Base-by-base conservation (phyloP, 92 coral and sea anemone species). In the Hydrozoanthus gracilis region DNA sequence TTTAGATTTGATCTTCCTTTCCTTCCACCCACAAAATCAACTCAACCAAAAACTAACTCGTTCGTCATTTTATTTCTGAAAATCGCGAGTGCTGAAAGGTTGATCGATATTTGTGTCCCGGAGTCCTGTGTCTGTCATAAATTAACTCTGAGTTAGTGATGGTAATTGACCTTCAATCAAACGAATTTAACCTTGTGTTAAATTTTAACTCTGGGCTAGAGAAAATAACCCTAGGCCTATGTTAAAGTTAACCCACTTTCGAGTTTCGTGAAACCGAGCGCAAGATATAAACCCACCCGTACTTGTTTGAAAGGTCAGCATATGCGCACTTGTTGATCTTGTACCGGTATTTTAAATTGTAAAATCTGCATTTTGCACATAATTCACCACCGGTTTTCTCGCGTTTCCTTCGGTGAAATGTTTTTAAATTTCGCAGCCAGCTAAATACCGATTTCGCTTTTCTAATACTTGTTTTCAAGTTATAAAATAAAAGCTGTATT, bases 11-110 rank as follows among this genome's bases (percentile, higher is more conserved):
- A 68, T 68, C 73, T 68, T 68, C 73, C 12, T 20, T 68, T 68
- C 73, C 73, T 68, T 68, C 73, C 73, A 68, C 73, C 73, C 73
- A 68, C 73, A 68, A 68, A 20, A 68, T 68, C 47, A 64, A 64
- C 70, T 4, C 70, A 4, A 64, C 70, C 70, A 64, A 64, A 64
- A 64, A 64, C 70, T 14, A 64, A 64, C 70, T 64, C 70, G 70
- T 64, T 64, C 70, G 70, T 14, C 70, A 64, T 64, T 64, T 64
- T 64, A 64, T 64, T 64, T 64, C 70, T 64, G 70, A 64, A 64
- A 64, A 64, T 64, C 58, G 58, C 58, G 58, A 52, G 58, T 52
- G 58, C 58, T 52, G 58, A 52, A 52, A 52, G 58, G 58, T 52
- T 52, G 58, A 52, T 52, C 58, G 58, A 52, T 52, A 52, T 52